Evolutionary conservation across 2,113 vertebrate species (phyloP).

Genomic region (Syngnathus floridae): DNA sequence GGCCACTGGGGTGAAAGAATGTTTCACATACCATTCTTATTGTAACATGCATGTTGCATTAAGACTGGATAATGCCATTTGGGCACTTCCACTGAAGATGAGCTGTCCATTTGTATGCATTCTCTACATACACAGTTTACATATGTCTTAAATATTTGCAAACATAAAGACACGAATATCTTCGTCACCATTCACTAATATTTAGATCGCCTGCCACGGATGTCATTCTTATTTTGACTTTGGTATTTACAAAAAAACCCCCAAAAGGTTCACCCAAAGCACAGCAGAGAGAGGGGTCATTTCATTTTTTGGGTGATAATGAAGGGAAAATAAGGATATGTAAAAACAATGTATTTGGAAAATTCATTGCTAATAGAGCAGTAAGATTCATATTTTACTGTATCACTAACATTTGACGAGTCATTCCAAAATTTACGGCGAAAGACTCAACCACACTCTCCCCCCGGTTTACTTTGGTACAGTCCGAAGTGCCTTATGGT

Average conservation of each 20-base stretch:
- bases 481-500: slow-evolving; percentile 60
- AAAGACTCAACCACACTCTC: background rate
- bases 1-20: too few relatives aligned
- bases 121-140: background rate
- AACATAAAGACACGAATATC: background rate
- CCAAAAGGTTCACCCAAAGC: slow-evolving; percentile 25
- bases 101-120: background rate
- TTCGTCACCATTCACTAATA: slow-evolving; percentile 1
- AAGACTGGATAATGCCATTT: background rate
- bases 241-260: background rate
- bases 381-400: background rate
- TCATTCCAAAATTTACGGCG: background rate
- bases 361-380: accelerated
- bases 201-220: slow-evolving; percentile 36
- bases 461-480: slow-evolving; percentile 49
- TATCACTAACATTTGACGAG: background rate
- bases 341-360: accelerated
- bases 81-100: background rate
- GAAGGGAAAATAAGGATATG: background rate
- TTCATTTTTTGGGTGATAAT: slow-evolving; percentile 29
- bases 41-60: background rate
- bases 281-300: slow-evolving; percentile 31
- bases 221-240: background rate
- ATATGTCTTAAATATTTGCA: background rate
- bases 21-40: too few relatives aligned